A percentile compares a stretch with the other conserved stretches of the same genome.
Evolutionary conservation across 2,113 vertebrate species (phyloP).

Genomic region (Riparia riparia): DNA sequence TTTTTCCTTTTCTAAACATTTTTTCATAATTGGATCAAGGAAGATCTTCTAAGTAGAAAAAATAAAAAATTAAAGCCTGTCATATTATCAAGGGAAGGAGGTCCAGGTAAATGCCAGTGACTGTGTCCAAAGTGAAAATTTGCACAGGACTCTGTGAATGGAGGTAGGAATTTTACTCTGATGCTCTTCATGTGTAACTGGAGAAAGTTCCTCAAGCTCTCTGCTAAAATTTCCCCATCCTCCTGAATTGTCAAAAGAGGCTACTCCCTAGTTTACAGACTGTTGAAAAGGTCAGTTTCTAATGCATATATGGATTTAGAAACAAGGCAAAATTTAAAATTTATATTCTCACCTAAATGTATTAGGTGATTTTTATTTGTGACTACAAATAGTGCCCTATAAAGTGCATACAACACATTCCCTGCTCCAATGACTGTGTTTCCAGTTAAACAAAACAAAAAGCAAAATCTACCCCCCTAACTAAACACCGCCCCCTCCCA

Average conservation of each 20-base stretch:
- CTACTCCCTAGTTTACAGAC: not conserved
- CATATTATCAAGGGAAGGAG: not conserved
- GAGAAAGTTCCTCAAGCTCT: not conserved
- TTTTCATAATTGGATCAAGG: constrained; percentile 77
- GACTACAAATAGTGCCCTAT: not conserved
- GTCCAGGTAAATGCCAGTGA: not conserved
- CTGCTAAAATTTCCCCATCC: not conserved
- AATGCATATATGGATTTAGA: not conserved
- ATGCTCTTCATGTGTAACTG: not conserved
- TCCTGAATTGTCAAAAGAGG: not conserved
- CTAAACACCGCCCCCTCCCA: not conserved
- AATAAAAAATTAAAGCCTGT: not conserved
- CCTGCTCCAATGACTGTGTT: not conserved
- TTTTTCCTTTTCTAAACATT: constrained; percentile 98
- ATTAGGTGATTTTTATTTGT: not conserved
- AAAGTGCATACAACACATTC: not conserved
- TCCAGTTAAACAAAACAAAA: not conserved
- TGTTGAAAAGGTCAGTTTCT: not conserved
- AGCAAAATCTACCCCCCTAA: not conserved
- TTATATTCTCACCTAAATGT: not conserved
- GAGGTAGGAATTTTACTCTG: not conserved
- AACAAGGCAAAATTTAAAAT: not conserved
- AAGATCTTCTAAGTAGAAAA: not conserved
- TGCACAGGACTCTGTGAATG: not conserved
- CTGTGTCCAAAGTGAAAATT: not conserved